Conservation (phyloP, 2,113 vertebrate genomes). For the Gallinago paraguaiae region DNA sequence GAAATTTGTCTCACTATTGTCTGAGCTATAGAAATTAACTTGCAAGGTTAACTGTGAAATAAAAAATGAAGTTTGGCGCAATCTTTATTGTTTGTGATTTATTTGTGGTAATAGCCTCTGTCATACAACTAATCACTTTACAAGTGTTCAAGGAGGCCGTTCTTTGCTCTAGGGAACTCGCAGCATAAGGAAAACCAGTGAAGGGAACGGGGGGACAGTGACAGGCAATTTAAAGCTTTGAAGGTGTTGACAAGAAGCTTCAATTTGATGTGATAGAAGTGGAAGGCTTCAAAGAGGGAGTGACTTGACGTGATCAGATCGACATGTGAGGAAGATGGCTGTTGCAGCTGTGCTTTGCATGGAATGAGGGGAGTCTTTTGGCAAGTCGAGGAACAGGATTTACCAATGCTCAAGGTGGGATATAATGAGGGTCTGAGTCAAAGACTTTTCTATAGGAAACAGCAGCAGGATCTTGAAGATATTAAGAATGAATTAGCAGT, state of each 20-base stretch:
- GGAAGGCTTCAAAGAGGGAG: conserved; percentile 13
- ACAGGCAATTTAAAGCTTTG: conserved; percentile 46
- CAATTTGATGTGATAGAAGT: conserved; percentile 42
- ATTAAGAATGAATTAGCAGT: not conserved
- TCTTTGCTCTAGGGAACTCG: not conserved
- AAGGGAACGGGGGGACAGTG: not conserved
- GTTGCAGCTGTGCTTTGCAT: not conserved
- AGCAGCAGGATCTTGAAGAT: not conserved
- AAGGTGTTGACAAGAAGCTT: conserved; percentile 30
- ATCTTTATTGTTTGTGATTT: conserved; percentile 17
- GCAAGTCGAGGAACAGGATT: not conserved
- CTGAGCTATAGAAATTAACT: conserved; percentile 12
- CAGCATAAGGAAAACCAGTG: not conserved
- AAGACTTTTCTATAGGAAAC: not conserved
- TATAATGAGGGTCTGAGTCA: not conserved
- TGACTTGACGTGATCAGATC: not conserved
- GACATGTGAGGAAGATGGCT: not conserved
- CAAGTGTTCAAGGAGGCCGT: not conserved
- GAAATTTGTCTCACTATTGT: not conserved
- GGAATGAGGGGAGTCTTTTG: not conserved
- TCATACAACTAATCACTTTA: conserved; percentile 16
- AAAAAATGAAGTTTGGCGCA: not conserved
- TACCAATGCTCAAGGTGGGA: not conserved
- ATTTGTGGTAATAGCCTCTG: conserved; percentile 26
- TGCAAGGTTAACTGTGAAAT: not conserved